Evolutionary conservation across 2,113 vertebrate species (phyloP).

Genomic region (Bambusicola thoracicus): DNA sequence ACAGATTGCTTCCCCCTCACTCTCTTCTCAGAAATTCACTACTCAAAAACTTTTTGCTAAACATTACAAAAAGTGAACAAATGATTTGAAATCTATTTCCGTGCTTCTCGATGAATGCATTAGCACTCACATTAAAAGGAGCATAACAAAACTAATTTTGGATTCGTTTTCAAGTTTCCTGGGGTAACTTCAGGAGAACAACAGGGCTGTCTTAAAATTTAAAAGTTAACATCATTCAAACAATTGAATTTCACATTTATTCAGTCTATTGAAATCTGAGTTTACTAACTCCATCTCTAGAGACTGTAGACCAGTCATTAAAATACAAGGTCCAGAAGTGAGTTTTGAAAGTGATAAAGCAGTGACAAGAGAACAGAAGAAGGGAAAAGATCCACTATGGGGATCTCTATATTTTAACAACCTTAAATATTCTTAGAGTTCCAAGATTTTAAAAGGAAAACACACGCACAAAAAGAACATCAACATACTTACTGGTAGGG

Average conservation of each 20-base stretch:
- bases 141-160: neutral
- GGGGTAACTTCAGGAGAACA: neutral
- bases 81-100: neutral
- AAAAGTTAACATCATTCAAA: neutral
- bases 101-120: neutral
- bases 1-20: neutral
- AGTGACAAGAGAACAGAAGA: neutral
- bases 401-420: neutral
- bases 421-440: neutral
- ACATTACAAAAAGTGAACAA: neutral
- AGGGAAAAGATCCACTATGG: neutral
- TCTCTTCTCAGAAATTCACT: neutral
- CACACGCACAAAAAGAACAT: neutral
- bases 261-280: neutral
- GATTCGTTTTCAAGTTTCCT: neutral
- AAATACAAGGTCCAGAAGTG: neutral
- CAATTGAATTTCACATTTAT: neutral
- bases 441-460: neutral
- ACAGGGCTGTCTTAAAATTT: neutral
- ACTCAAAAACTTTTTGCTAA: neutral
- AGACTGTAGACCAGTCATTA: neutral
- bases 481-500: conserved; percentile 75
- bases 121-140: neutral
- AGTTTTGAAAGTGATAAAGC: neutral
- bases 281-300: neutral